Base-by-base conservation (phyloP, 2,888 invertebrate species). In the Ceriagrion tenellum region DNA sequence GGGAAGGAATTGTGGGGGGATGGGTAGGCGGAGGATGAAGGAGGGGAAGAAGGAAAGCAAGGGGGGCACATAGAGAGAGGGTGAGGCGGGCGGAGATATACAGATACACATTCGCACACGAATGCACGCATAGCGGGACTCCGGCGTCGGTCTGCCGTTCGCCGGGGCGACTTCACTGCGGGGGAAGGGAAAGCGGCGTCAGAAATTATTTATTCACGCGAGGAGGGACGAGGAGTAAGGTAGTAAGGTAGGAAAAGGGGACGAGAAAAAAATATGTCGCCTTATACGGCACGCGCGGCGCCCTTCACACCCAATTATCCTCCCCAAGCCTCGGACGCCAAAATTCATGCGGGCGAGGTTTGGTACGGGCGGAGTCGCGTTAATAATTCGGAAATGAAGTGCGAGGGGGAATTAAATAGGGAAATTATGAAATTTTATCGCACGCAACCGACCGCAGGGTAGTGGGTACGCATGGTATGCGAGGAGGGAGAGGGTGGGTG, bases 301-400 rank as follows among this genome's bases (percentile, higher is more conserved):
- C 93, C 93, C 93, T 93, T 93, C 93, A n/a, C 93, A 93, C 93
- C 93, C 93, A 93, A 93, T 93, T 93, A 93, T 74, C 47, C 93
- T 40, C 93, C 69, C 93, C 59, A 12, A 35, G 40, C 40, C 93
- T 26, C 69, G 69, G 47, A 93, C 40, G 93, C 93, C 69, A 69
- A 93, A 93, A 69, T 93, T 93, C 69, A 69, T 56, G 69, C 93
- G 81, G 81, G 30, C 81, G 59, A 69, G 69, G 69, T 26, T 69
- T 69, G 69, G 69, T 23, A 23, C 10, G 69, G n/a, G 69, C n/a
- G 69, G 56, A 63, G 91, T 59, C 69, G 93, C 69, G 40, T 69
- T 93, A 69, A 93, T 93, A 93, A 93, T 93, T 93, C 69, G 69
- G 93, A 93, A 93, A 93, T 93, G 69, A 93, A 93, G 69, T 93